Base-by-base conservation (phyloP, 2,888 invertebrate species). In the Eupithecia insigniata region DNA sequence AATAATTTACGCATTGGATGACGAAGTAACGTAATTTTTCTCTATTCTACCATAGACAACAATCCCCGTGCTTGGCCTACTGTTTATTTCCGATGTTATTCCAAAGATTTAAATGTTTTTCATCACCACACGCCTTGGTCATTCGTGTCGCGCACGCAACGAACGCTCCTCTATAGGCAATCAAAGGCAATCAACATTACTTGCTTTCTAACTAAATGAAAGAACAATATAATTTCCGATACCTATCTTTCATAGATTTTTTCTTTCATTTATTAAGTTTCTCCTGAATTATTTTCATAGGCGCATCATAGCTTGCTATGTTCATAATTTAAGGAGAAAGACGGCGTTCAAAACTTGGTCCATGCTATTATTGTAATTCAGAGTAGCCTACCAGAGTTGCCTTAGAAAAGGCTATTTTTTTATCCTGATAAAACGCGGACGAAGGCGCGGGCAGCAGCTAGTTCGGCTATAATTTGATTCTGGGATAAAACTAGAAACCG, bases 1-100 rank as follows among this genome's bases (percentile, higher is more conserved):
- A n/a, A n/a, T n/a, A n/a, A n/a, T n/a, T n/a, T n/a, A n/a, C n/a
- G n/a, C n/a, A n/a, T n/a, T n/a, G n/a, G n/a, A n/a, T n/a, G n/a
- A n/a, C n/a, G n/a, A n/a, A n/a, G n/a, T n/a, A n/a, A n/a, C n/a
- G n/a, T n/a, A n/a, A n/a, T n/a, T n/a, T n/a, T n/a, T n/a, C n/a
- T n/a, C n/a, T n/a, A n/a, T n/a, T n/a, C n/a, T n/a, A n/a, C n/a
- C n/a, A n/a, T n/a, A n/a, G n/a, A n/a, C n/a, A n/a, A n/a, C n/a
- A n/a, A n/a, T n/a, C n/a, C n/a, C n/a, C n/a, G n/a, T n/a, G n/a
- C n/a, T n/a, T n/a, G n/a, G n/a, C n/a, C n/a, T n/a, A n/a, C 36
- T 36, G 7, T 39, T 39, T 30, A 62, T 62, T 62, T 32, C 12
- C 18, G n/a, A 62, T 62, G 61, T 62, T 62, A 62, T 62, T 28